A percentile compares a stretch with the other conserved stretches of the same genome.
Conservation (phyloP, 2,797 vertebrate genomes). For the Acomys russatus region DNA sequence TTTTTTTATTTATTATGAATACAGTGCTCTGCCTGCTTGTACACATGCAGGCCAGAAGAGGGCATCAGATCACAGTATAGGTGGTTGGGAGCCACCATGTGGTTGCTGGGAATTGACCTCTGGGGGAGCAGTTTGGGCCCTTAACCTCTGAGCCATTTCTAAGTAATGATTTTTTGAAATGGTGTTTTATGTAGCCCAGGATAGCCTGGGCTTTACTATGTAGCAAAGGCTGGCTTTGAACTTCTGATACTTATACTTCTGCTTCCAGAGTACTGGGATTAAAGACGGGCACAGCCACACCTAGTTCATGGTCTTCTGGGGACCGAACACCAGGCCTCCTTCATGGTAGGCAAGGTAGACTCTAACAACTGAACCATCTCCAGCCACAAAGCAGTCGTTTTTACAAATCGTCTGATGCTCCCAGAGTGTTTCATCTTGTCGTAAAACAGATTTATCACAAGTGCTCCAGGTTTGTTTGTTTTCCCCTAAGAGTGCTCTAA, state of each 20-base stretch:
- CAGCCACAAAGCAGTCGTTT: neutral
- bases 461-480: neutral
- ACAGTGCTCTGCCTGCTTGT: too few relatives aligned
- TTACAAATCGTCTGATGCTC: neutral
- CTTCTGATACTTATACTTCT: neutral
- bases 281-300: neutral
- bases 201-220: neutral
- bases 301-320: neutral
- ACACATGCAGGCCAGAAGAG: too few relatives aligned
- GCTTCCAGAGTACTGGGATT: neutral
- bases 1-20: too few relatives aligned
- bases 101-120: too few relatives aligned
- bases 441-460: accelerated
- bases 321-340: neutral
- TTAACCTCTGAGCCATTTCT: neutral
- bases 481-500: too few relatives aligned
- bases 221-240: neutral
- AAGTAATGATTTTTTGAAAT: neutral
- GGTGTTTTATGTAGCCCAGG: neutral
- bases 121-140: too few relatives aligned
- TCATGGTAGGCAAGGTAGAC: neutral
- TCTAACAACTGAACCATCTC: neutral
- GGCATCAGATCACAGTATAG: too few relatives aligned
- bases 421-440: neutral
- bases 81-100: too few relatives aligned